Conservation (phyloP, 2,797 vertebrate genomes). For the Sebastes minor region DNA sequence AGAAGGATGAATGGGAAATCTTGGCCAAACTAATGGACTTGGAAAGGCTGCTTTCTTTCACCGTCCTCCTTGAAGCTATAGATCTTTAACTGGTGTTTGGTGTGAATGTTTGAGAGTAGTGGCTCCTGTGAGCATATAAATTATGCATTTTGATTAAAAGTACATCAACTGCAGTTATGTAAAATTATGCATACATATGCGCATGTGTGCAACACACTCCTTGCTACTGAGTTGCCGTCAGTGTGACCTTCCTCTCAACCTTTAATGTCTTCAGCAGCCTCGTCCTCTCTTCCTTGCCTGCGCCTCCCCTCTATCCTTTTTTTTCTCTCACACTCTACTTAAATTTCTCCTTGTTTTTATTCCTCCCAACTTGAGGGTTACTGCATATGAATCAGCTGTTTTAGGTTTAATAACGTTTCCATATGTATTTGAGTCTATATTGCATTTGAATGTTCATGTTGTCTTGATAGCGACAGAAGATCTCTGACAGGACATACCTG, state of each 20-base stretch:
- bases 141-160: not conserved
- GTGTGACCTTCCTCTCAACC: slow-evolving; percentile 73
- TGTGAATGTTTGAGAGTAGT: slow-evolving; percentile 8
- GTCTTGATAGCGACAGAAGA: not conserved
- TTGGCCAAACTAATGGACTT: slow-evolving; percentile 50
- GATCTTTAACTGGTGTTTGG: slow-evolving; percentile 20
- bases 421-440: not conserved
- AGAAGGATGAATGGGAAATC: slow-evolving; percentile 55
- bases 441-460: not conserved
- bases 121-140: not conserved
- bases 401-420: slow-evolving; percentile 22
- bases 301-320: slow-evolving; percentile 1
- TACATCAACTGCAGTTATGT: not conserved
- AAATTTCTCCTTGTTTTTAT: not conserved
- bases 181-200: not conserved
- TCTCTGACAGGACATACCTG: too few species aligned
- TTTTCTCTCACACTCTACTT: not conserved
- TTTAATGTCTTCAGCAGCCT: slow-evolving; percentile 77
- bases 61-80: slow-evolving; percentile 18
- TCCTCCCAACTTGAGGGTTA: not conserved
- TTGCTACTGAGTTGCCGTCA: slow-evolving; percentile 50
- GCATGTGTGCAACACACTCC: not conserved
- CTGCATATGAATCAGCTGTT: slow-evolving; percentile 51
- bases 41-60: slow-evolving; percentile 39
- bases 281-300: slow-evolving; percentile 26